phyloP scores from a whole-genome alignment of 2,888 invertebrate genomes.

The Smittia aterrima region DNA sequence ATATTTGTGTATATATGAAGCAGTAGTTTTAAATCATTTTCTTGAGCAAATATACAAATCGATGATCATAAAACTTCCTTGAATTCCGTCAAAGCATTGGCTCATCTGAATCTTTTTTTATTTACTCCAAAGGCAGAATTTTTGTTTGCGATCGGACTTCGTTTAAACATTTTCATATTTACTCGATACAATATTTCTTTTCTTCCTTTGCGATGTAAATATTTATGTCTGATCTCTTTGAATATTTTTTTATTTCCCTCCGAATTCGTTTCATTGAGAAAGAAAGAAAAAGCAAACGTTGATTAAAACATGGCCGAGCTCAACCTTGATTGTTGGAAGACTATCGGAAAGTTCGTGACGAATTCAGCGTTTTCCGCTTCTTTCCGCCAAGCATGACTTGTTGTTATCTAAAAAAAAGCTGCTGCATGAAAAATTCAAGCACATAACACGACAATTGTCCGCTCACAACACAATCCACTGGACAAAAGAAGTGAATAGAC shows the following conservation, averaged over 20 bases:
- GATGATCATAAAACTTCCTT: constrained; percentile 27
- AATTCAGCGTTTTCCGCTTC: neutral
- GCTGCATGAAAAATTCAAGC: neutral
- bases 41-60: constrained; percentile 38
- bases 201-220: constrained; percentile 20
- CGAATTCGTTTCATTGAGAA: neutral
- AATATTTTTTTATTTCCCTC: neutral
- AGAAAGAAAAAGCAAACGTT: neutral
- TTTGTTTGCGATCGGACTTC: constrained; percentile 26
- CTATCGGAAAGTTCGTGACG: neutral
- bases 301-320: neutral
- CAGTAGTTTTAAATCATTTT: constrained; percentile 39
- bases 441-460: neutral
- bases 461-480: neutral
- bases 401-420: constrained; percentile 17
- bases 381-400: neutral
- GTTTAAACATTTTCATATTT: constrained; percentile 38
- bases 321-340: neutral
- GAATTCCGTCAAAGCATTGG: constrained; percentile 24
- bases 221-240: constrained; percentile 33
- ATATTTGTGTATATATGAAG: neutral
- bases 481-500: neutral
- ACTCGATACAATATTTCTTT: constrained; percentile 10
- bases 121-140: constrained; percentile 23
- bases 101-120: constrained; percentile 33